Base-by-base conservation (phyloP, 2,888 invertebrate species). In the Diplazon laetatorius region DNA sequence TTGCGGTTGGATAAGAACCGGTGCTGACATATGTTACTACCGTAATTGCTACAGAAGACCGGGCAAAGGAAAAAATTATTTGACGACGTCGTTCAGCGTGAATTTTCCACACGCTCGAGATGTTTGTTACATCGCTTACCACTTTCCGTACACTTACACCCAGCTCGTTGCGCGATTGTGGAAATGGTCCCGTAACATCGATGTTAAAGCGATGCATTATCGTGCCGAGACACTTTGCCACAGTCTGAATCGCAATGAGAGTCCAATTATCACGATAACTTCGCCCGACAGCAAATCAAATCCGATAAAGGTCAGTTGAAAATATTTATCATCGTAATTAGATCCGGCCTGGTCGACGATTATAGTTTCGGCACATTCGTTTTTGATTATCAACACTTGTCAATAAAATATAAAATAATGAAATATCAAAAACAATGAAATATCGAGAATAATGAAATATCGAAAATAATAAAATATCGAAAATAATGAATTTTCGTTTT, bases 81-180 rank as follows among this genome's bases (percentile, higher is more conserved):
- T 95, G 87, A 96, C 97, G 0, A 94, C 95, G 44, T 95, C 96
- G 2, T 97, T 97, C 91, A 95, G 94, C 82, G 92, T 97, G 37
- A 93, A 92, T 59, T 97, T 97, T 90, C 94, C 94, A 4, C 95
- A 96, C 90, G 91, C 92, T 63, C 93, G 94, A 80, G 97, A 97
- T 88, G 93, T 96, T 63, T 96, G 96, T 89, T 97, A 97, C 90
- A 90, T 97, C 78, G 97, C 97, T 1, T 97, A 97, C 88, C 97
- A 97, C 91, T 97, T 95, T 89, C 97, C 97, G 0, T 97, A 95
- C 90, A 96, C 96, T 0, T 97, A 96, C 88, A 94, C 95, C 16
- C 94, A 94, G 90, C 92, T 96, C 87, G 92, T 95, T 94, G 95
- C 95, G 85, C 91, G 95, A 93, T 93, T 94, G 20, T 94, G 94